Evolutionary conservation across 1,140 invertebrate species (phyloP), one percentile per base, ranked within the genome.

Genomic region (Cotesia vestalis): DNA sequence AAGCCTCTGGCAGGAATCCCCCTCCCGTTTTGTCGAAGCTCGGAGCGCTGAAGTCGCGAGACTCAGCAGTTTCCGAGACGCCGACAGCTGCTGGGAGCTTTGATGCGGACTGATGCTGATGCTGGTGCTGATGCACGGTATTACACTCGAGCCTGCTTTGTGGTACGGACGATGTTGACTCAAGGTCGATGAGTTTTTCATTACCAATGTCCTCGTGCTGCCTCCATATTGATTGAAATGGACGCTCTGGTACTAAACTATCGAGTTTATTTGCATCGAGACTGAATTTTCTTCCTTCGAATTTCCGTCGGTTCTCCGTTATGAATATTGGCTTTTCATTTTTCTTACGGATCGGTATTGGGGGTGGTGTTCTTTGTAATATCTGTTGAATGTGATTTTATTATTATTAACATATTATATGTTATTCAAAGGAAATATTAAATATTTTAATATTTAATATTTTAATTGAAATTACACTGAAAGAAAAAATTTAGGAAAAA

Each of bases 301-400:
- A 6, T 72, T 40, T 66, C 75, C 74, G 40, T 74, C 75, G 46
- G 78, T 70, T 71, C 77, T 66, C 35, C 3, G 55, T 66, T 60
- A 72, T n/a, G 17, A 72, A 72, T 69, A 80, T 78, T 51, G 78
- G 78, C 76, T 78, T 83, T 80, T 84, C 86, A 74, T 83, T 88
- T 71, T 86, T 88, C 70, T 66, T 83, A 59, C 88, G 77, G 77
- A 84, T 73, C 38, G 88, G 88, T 66, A 89, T 84, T 64, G 88
- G 88, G 27, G 88, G 86, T 14, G 87, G 87, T 69, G 80, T 78
- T 66, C 52, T 59, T 17, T 17, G n/a, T 12, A 66, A n/a, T 5
- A 83, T 78, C 80, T 84, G 69, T 20, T 53, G 62, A 69, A 27
- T 27, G 27, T 34, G 51, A 59, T 68, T 4, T 46, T 46, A 46